Evolutionary conservation across 2,888 invertebrate genomes (phyloP), one percentile per base, ranked within the genome.

Genomic region (Artemia sp.): DNA sequence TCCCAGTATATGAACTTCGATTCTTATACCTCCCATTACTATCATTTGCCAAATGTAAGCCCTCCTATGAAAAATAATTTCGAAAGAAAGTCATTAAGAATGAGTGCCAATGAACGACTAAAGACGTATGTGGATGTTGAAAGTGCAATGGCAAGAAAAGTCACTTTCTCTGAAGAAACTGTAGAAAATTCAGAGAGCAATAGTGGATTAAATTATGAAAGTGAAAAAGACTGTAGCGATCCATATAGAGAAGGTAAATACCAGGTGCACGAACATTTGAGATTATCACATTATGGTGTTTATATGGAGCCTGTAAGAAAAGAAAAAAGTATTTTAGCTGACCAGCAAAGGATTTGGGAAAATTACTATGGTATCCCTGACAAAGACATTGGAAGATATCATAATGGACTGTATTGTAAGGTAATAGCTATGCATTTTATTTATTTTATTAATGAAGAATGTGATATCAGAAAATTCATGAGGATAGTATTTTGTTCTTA

Each of bases 1-100:
- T 58, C 64, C 9, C 64, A 58, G 64, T 58, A 58, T 58, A 58
- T 58, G 64, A 58, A 58, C 64, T 58, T 58, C 12, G 64, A 58
- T n/a, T 58, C 64, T n/a, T 58, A 10, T 24, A 58, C 64, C 64
- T 58, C 64, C 64, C 64, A 58, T 58, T 58, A 19, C 24, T 58
- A 58, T 3, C 8, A n/a, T 10, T 58, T 58, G 64, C 64, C 64
- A 19, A 38, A 38, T 38, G 38, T 38, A 38, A 38, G 3, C 4
- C 38, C 38, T 38, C 6, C 38, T 6, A 38, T 38, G 38, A 38
- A 38, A 38, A 38, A 38, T 38, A 38, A 38, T 38, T 38, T 38
- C 38, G 38, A 6, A 38, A 38, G 38, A 38, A 9, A 58, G 64
- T 10, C 64, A 19, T 24, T 58, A 19, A 58, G n/a, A 19, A 24